Conservation (phyloP, 2,113 vertebrate genomes). For the Carassius gibelio region DNA sequence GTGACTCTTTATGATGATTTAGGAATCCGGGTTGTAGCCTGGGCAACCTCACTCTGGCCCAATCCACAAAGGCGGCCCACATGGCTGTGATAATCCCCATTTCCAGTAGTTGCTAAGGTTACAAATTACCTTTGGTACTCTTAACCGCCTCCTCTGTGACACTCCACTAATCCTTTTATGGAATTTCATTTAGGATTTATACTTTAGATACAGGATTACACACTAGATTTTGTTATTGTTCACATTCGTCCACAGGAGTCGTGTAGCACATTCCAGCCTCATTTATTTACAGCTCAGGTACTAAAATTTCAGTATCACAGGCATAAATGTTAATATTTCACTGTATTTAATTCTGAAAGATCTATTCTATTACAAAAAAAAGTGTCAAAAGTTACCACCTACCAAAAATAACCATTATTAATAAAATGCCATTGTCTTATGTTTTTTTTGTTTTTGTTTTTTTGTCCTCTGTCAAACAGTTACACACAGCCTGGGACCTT, state of each 20-base stretch:
- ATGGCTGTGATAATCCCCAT: constrained; percentile 88
- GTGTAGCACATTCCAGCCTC: constrained; percentile 59
- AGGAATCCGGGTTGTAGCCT: constrained; percentile 56
- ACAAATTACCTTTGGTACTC: constrained; percentile 91
- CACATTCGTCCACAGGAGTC: constrained; percentile 61
- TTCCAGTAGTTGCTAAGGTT: constrained; percentile 96
- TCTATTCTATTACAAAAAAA: constrained; percentile 63
- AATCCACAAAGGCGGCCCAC: constrained; percentile 80
- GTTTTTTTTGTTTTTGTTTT: neutral
- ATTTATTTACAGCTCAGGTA: constrained; percentile 50
- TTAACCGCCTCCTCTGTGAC: constrained; percentile 92
- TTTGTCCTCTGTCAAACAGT: neutral
- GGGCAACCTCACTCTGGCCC: constrained; percentile 61
- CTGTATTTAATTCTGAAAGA: neutral
- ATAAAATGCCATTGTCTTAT: neutral
- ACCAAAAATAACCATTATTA: neutral
- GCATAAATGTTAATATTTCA: neutral
- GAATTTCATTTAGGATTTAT: constrained; percentile 82
- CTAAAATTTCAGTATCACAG: neutral
- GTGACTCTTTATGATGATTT: constrained; percentile 50
- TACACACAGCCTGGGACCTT: neutral
- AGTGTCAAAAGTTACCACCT: constrained; percentile 74
- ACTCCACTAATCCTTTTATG: constrained; percentile 81
- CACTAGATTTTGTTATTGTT: constrained; percentile 68
- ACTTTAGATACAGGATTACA: constrained; percentile 77